phyloP scores from a whole-genome alignment of 2,113 vertebrate species.

The Solenodon paradoxus region DNA sequence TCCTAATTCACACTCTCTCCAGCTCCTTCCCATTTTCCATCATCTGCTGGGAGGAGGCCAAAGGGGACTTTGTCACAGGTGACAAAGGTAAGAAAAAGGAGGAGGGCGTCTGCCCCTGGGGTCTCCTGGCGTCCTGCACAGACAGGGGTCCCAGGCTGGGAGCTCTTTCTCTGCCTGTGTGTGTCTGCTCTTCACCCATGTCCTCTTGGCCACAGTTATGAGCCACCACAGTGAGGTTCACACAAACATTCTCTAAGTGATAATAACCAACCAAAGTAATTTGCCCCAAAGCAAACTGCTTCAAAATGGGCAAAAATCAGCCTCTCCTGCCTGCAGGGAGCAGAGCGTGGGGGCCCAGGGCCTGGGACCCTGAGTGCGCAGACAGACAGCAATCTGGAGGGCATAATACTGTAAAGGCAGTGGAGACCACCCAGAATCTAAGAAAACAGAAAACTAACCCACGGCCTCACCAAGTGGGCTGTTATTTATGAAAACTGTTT shows the following conservation, averaged over 20 bases:
- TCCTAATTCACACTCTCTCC: neutral
- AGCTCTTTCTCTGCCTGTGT: accelerated
- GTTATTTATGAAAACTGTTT: neutral
- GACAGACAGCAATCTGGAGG: neutral
- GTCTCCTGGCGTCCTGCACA: too few species aligned
- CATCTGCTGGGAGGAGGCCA: neutral
- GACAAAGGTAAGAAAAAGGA: neutral
- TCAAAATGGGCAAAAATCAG: too few species aligned
- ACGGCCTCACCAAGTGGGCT: neutral
- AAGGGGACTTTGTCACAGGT: neutral
- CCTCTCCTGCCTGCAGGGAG: too few species aligned
- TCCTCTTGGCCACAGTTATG: too few species aligned
- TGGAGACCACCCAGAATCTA: neutral
- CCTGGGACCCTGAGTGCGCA: neutral
- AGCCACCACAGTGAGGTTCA: too few species aligned
- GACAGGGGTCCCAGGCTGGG: too few species aligned
- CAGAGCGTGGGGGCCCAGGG: too few species aligned
- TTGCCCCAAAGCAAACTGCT: too few species aligned
- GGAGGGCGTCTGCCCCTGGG: accelerated
- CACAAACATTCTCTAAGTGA: too few species aligned
- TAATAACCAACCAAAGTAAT: too few species aligned
- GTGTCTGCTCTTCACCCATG: too few species aligned
- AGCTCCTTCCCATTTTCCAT: neutral
- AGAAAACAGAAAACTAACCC: accelerated
- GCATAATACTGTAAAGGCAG: neutral